Base-by-base conservation (phyloP, 1,140 invertebrate genomes). In the Drosophila orena region DNA sequence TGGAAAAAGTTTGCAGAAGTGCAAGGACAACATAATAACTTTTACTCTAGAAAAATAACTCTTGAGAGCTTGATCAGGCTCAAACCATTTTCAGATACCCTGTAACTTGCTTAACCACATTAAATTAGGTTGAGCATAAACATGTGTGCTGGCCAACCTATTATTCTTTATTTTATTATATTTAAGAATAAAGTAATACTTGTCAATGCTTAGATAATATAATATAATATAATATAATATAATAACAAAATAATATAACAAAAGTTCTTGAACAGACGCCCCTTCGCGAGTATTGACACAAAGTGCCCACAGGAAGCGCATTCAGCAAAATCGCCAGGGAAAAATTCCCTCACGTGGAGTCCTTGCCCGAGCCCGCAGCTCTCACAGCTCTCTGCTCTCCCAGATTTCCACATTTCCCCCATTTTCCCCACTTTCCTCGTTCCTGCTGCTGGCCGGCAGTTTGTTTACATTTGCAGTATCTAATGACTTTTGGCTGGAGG, bases 401-500 rank as follows among this genome's bases (percentile, higher is more conserved):
- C 69, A 17, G 35, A 44, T 30, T 57, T 11, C 12, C 17, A 40
- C 24, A 10, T 30, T 30, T 30, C 1, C 43, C 34, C 12, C 35
- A 11, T 46, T 11, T 61, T 27, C 37, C 59, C 11, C 34, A n/a
- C 17, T 17, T 40, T 35, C 22, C 24, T 4, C 24, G 3, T 24
- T 58, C 50, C 27, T 30, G 1, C 27, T 50, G 52, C n/a, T 35
- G 56, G 65, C 54, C 69, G 57, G 66, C 27, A n/a, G 54, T 47
- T 61, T 86, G 66, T 83, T 88, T 61, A 68, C 83, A 55, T 81
- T 69, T 47, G 47, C 77, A 69, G 77, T 80, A 79, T 83, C 83
- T 86, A 86, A 86, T 88, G 83, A 86, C 79, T 88, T 86, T 86
- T 88, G 34, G 70, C 83, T 68, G 65, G 69, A 76, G 83, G 78